Base-by-base conservation (phyloP, 30 jellyfish, hydroid and myxozoan genomes). In the Nemopilema nomurai region DNA sequence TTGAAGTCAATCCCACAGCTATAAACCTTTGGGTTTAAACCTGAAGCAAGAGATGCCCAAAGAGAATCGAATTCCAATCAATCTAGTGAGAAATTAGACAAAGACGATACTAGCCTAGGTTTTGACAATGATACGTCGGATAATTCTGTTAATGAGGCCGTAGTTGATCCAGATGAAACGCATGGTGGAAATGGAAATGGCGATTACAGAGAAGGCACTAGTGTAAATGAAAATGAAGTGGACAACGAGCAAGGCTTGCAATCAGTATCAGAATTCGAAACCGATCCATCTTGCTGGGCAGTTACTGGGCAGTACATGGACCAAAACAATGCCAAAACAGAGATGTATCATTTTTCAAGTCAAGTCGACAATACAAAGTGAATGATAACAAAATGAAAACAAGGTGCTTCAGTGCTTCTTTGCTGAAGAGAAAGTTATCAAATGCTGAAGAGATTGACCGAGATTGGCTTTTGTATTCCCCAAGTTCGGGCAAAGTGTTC, bases 401-500 rank as follows among this genome's bases (percentile, higher is more conserved):
- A 18, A 23, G 80, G 31, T 69, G 31, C 52, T 69, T 27, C 52
- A 69, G 80, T 29, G 80, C 27, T 18, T 69, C 80, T 23, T 28
- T 69, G 27, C 62, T 69, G 25, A 21, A 73, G 41, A 28, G 28
- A 31, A 73, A 65, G 29, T 23, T 65, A 28, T 84, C 69, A 31
- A 62, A 79, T 64, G 89, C 65, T 28, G 89, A 79, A 52, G 32
- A 33, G 22, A 69, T 62, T 26, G 65, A 79, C 23, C 26, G 89
- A 33, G 89, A 79, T 18, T 79, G 89, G 82, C 82, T 79, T 30
- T 41, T 29, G 28, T 79, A 57, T 67, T 79, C 89, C 23, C 83
- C 68, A 30, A 20, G 65, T 18, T 52, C 63, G 32, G 66, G 89
- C 33, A 62, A 67, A 29, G 82, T 79, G 29, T 77, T 79, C 65